Evolutionary conservation across 2,797 vertebrate genomes (phyloP).

Genomic region (Erithacus rubecula): DNA sequence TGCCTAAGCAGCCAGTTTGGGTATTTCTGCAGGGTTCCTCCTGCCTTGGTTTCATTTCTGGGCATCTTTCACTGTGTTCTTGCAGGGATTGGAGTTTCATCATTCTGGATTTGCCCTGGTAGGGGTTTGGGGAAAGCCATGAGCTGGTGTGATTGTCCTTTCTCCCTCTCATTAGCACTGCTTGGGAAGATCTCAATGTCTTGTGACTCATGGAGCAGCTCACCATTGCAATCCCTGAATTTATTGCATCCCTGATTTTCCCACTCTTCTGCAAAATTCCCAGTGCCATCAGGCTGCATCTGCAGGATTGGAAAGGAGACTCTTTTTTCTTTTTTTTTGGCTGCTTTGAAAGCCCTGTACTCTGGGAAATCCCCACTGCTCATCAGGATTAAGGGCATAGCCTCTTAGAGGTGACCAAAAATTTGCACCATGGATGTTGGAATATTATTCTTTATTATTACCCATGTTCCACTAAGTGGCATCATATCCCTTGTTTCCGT

Average conservation of each 20-base stretch:
- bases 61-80: background rate
- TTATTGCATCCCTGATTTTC: background rate
- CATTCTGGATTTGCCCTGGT: background rate
- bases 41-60: background rate
- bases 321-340: background rate
- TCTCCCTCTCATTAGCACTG: accelerated
- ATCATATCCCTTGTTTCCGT: slow-evolving; percentile 56
- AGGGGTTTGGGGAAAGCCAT: background rate
- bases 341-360: background rate
- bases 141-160: background rate
- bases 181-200: background rate
- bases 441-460: background rate
- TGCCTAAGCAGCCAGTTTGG: background rate
- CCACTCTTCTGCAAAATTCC: background rate
- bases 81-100: background rate
- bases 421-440: background rate
- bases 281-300: background rate
- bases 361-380: background rate
- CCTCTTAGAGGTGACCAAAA: background rate
- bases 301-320: background rate
- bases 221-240: background rate
- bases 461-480: slow-evolving; percentile 60
- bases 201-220: accelerated
- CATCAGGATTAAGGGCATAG: accelerated
- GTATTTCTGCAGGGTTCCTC: background rate